These are phyloP conservation scores for Drosophila percnosoma DNA, from an alignment of 2,888 invertebrate genomes.

Conservation along the genomic window DNA sequence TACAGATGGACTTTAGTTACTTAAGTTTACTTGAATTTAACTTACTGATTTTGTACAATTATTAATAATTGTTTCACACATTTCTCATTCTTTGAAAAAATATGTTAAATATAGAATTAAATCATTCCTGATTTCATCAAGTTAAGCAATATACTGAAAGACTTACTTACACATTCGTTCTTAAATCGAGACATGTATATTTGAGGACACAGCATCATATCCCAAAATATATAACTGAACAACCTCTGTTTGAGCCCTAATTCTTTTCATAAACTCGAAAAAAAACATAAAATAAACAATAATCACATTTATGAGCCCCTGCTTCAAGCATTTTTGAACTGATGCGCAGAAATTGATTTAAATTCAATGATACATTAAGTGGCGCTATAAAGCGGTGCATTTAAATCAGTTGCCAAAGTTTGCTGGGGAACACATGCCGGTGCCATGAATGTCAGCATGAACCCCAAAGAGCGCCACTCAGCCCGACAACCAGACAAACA, in stretches of 20 bases:
- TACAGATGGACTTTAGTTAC: slow-evolving; percentile 1
- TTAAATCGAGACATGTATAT: background rate
- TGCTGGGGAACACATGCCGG: slow-evolving; percentile 35
- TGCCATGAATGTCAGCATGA: slow-evolving; percentile 21
- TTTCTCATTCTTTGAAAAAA: too few relatives aligned
- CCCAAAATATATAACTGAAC: background rate
- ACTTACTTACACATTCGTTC: background rate
- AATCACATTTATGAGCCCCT: slow-evolving; percentile 10
- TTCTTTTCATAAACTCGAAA: background rate
- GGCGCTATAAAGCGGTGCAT: slow-evolving; percentile 70
- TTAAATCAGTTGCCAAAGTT: slow-evolving; percentile 69
- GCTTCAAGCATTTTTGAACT: slow-evolving; percentile 5
- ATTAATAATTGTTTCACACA: background rate
- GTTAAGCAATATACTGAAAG: background rate
- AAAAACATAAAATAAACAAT: background rate
- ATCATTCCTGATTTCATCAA: background rate
- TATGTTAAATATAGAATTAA: background rate
- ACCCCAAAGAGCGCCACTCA: slow-evolving; percentile 36
- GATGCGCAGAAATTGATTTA: slow-evolving; percentile 48
- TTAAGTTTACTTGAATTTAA: background rate
- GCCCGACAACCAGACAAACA: slow-evolving; percentile 15
- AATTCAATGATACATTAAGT: slow-evolving; percentile 75
- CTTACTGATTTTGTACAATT: slow-evolving; percentile 1
- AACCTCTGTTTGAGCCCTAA: background rate
- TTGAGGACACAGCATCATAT: background rate